A percentile compares a stretch with the other conserved stretches of the same genome.
Evolutionary conservation across 2,888 invertebrate species (phyloP).

Genomic region (Scaptomyza polygonia): DNA sequence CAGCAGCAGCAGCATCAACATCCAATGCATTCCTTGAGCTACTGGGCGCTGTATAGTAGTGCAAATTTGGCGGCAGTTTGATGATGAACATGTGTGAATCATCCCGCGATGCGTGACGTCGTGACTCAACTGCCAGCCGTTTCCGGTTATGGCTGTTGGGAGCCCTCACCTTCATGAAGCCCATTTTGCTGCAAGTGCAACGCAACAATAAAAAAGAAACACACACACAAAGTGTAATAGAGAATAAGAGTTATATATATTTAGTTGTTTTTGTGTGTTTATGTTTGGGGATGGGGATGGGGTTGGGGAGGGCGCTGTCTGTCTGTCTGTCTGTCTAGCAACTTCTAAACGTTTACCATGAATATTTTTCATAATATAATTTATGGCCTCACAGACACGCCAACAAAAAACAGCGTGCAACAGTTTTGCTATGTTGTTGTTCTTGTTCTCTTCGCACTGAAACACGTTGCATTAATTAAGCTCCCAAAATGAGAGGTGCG

Average conservation of each 20-base stretch:
- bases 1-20: slow-evolving; percentile 16
- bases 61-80: slow-evolving; percentile 93
- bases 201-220: slow-evolving; percentile 84
- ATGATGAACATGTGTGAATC: slow-evolving; percentile 95
- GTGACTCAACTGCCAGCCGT: slow-evolving; percentile 90
- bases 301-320: slow-evolving; percentile 5
- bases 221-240: slow-evolving; percentile 1
- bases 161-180: slow-evolving; percentile 89
- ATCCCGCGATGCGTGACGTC: slow-evolving; percentile 88
- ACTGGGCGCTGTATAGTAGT: slow-evolving; percentile 90
- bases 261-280: background rate
- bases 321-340: slow-evolving; percentile 36
- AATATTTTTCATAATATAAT: slow-evolving; percentile 70
- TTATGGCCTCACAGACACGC: slow-evolving; percentile 58
- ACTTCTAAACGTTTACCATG: slow-evolving; percentile 64
- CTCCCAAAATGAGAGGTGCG: slow-evolving; percentile 52
- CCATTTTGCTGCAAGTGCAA: slow-evolving; percentile 87
- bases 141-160: slow-evolving; percentile 92
- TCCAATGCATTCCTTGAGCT: slow-evolving; percentile 77
- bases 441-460: slow-evolving; percentile 50
- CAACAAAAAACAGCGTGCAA: slow-evolving; percentile 33
- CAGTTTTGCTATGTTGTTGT: slow-evolving; percentile 34
- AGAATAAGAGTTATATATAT: background rate
- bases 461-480: slow-evolving; percentile 68
- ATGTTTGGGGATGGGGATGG: background rate